Evolutionary conservation across 2,113 vertebrate species (phyloP), one percentile per base, ranked within the genome.

Genomic region (Tapirus terrestris): DNA sequence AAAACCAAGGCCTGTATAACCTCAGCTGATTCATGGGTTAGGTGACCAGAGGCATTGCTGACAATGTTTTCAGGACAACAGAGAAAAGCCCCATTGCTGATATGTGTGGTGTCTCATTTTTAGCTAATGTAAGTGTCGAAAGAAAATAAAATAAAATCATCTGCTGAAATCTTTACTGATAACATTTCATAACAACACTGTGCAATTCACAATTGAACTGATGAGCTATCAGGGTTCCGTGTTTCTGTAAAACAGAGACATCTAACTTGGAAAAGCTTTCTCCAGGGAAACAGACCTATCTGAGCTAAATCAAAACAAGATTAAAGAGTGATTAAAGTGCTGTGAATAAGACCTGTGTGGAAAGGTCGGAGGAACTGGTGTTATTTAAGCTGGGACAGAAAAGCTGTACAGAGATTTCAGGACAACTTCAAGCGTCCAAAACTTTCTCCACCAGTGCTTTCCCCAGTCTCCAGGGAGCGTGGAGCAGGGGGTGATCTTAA

Each of bases 241-340:
- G 20, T 84, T 98, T 98, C 98, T 98, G 79, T 97, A 98, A 98
- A 98, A 98, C 96, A 97, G 97, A 98, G 97, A 98, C 97, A 70
- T 98, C 98, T 98, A 7, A 96, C 90, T 94, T 98, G 97, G 98
- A 97, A 97, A 96, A 95, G 98, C 97, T 98, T 98, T 98, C 98
- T 98, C 98, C 92, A 98, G 98, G 98, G 98, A 98, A 95, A 91
- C 97, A 99, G 98, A 98, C 97, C 98, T 97, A 72, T 98, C 98
- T 98, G 96, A 97, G 96, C 94, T 94, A 94, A 98, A 97, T 97
- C 97, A 98, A 98, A 98, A 98, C 95, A 98, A 97, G 96, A 98
- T 98, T 97, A 97, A 96, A 88, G 94, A 90, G 84, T 97, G 97
- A 98, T 98, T 98, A 97, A 94, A 89, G 72, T 56, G 85, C 79